These are phyloP conservation scores for Motacilla tschutschensis DNA, from an alignment of 2,113 vertebrate species.

Conservation along the genomic window DNA sequence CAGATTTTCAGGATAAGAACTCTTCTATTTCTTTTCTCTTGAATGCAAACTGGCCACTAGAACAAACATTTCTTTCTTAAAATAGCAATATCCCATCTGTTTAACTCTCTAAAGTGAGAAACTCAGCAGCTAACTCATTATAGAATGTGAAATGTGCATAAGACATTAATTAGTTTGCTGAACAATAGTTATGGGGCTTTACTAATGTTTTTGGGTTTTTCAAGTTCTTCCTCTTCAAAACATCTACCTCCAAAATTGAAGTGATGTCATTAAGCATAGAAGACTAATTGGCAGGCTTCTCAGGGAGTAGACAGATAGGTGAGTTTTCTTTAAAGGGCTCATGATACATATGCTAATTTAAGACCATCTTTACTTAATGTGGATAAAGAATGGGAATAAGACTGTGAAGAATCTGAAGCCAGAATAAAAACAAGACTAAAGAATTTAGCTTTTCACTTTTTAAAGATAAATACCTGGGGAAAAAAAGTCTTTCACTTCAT, in stretches of 20 bases:
- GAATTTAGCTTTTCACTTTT: not conserved
- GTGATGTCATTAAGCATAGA: not conserved
- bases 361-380: not conserved
- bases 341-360: not conserved
- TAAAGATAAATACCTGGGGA: not conserved
- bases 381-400: not conserved
- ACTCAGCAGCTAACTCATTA: not conserved
- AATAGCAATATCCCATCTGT: not conserved
- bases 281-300: not conserved
- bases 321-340: not conserved
- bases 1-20: not conserved
- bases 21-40: not conserved
- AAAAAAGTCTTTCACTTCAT: not conserved
- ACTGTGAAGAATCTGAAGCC: not conserved
- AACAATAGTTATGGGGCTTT: slow-evolving; percentile 21
- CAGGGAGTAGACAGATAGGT: not conserved
- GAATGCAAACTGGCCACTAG: not conserved
- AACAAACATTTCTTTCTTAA: not conserved
- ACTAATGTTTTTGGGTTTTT: not conserved
- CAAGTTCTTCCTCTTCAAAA: not conserved
- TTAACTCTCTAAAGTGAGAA: not conserved
- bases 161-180: not conserved
- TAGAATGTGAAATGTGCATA: not conserved
- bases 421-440: not conserved
- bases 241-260: not conserved